phyloP scores from a whole-genome alignment of 2,888 invertebrate species.

The Busseola fusca region DNA sequence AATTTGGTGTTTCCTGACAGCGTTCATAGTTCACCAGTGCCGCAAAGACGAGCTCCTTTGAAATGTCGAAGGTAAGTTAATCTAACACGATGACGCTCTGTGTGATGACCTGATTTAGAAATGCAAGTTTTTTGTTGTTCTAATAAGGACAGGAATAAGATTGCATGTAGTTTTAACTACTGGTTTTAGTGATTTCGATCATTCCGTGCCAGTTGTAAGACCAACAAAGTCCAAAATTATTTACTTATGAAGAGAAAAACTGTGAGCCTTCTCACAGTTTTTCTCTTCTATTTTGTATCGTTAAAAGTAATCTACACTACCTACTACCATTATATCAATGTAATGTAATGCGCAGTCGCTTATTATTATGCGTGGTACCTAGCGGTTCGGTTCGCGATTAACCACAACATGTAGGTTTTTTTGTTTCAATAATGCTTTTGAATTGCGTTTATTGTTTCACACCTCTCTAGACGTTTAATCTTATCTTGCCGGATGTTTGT shows the following conservation, averaged over 20 bases:
- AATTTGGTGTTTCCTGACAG: slow-evolving; percentile 95
- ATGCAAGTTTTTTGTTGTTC: not conserved
- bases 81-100: not conserved
- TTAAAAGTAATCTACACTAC: not conserved
- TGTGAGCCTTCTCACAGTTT: not conserved
- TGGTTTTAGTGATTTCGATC: not conserved
- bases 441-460: not conserved
- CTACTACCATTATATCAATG: not conserved
- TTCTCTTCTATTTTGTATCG: not conserved
- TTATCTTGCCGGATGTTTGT: slow-evolving; percentile 29
- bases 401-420: slow-evolving; percentile 6
- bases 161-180: not conserved
- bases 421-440: not conserved
- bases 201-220: not conserved
- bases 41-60: slow-evolving; percentile 90
- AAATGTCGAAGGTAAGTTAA: slow-evolving; percentile 89
- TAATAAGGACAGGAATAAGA: not conserved
- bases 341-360: slow-evolving; percentile 27
- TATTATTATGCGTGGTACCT: slow-evolving; percentile 10
- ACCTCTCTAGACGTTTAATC: not conserved
- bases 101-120: not conserved
- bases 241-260: no score
- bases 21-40: slow-evolving; percentile 93
- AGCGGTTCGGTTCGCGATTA: not conserved
- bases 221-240: not conserved